These are phyloP conservation scores for Phalloptychus januarius DNA, from an alignment of 2,797 vertebrate genomes.

Conservation along the genomic window DNA sequence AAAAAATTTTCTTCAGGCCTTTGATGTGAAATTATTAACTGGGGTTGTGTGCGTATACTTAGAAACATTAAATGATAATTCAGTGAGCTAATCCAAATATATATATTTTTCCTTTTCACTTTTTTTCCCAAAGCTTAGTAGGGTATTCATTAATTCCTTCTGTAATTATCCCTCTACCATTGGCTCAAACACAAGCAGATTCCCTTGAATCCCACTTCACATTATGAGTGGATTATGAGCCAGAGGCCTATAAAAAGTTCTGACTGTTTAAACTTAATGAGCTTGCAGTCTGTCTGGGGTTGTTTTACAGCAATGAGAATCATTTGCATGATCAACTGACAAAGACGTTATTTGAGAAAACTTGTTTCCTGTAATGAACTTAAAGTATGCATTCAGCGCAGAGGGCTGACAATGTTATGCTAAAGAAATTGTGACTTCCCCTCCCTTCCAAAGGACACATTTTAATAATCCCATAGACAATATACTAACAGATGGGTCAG, in stretches of 20 bases:
- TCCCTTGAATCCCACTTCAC: constrained; percentile 69
- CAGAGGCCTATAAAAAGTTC: constrained; percentile 49
- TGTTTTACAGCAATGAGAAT: constrained; percentile 25
- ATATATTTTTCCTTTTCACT: constrained; percentile 28
- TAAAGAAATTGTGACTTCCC: neutral
- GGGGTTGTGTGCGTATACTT: constrained; percentile 47
- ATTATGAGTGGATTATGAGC: constrained; percentile 69
- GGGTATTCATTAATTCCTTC: constrained; percentile 69
- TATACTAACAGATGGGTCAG: neutral
- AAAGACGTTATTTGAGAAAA: constrained; percentile 6
- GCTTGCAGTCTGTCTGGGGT: constrained; percentile 31
- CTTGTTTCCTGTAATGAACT: neutral
- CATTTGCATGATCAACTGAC: constrained; percentile 21
- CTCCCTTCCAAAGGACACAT: no score
- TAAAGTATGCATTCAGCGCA: neutral
- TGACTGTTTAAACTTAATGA: constrained; percentile 52
- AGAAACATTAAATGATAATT: constrained; percentile 68
- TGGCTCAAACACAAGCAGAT: constrained; percentile 65
- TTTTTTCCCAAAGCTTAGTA: constrained; percentile 48
- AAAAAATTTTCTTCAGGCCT: constrained; percentile 52
- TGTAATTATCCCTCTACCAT: constrained; percentile 67
- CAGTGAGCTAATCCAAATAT: constrained; percentile 66
- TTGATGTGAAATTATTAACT: constrained; percentile 67
- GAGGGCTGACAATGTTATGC: neutral
- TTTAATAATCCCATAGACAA: neutral